These are phyloP conservation scores for Dunckerocampus dactyliophorus DNA, from an alignment of 2,113 vertebrate genomes.

Conservation along the genomic window DNA sequence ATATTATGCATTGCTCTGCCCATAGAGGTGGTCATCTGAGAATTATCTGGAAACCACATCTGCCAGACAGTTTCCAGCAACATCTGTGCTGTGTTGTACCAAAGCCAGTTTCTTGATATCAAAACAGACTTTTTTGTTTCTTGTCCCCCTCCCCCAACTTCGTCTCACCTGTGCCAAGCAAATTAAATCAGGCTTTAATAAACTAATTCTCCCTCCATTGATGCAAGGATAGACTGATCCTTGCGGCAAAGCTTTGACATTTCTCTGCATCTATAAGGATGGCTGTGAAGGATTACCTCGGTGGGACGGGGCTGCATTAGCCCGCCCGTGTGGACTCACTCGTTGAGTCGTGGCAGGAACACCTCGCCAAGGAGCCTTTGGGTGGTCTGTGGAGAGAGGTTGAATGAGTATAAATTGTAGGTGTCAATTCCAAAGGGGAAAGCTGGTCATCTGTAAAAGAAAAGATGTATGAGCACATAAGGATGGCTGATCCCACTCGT, in stretches of 20 bases:
- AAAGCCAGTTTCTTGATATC: conserved; percentile 54
- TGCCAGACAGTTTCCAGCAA: conserved; percentile 45
- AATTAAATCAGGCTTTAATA: conserved; percentile 69
- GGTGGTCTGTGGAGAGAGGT: conserved; percentile 53
- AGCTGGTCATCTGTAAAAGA: conserved; percentile 72
- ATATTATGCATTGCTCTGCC: conserved; percentile 43
- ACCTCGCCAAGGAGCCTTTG: conserved; percentile 61
- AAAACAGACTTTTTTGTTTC: conserved; percentile 46
- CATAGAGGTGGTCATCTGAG: conserved; percentile 53
- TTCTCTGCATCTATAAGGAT: conserved; percentile 57
- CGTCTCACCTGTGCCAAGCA: conserved; percentile 46
- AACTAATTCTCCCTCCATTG: conserved; percentile 59
- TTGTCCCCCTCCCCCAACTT: conserved; percentile 44
- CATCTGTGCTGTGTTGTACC: conserved; percentile 55
- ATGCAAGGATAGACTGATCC: conserved; percentile 53
- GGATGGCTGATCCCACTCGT: conserved; percentile 67
- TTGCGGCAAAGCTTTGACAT: conserved; percentile 57
- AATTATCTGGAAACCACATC: conserved; percentile 61
- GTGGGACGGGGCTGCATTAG: conserved; percentile 60
- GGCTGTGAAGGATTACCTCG: conserved; percentile 63
- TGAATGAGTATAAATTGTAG: conserved; percentile 79
- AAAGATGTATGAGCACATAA: conserved; percentile 74
- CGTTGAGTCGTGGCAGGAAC: conserved; percentile 60
- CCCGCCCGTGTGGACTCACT: conserved; percentile 59
- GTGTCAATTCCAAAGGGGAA: conserved; percentile 71